Evolutionary conservation across 2,113 vertebrate genomes (phyloP).

Genomic region (Elaphurus davidianus): DNA sequence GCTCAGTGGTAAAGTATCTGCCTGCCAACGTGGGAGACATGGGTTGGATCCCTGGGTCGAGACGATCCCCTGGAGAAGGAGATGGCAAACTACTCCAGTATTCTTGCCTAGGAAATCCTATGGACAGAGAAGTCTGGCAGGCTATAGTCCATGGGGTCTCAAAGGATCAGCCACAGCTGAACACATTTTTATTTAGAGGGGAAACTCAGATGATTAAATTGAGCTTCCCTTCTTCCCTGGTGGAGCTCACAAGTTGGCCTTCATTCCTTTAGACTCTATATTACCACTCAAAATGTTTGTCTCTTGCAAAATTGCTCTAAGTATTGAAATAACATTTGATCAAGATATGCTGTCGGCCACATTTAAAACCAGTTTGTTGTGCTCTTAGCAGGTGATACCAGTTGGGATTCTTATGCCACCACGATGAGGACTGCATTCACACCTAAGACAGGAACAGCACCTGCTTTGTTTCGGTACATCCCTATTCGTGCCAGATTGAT

Average conservation of each 20-base stretch:
- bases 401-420: constrained; percentile 86
- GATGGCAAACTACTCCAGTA: neutral
- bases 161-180: neutral
- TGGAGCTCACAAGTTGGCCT: neutral
- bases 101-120: neutral
- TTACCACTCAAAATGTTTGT: neutral
- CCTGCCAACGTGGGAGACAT: neutral
- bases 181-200: neutral
- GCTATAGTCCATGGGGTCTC: neutral
- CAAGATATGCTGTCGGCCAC: neutral
- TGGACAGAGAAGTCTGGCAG: neutral
- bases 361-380: neutral
- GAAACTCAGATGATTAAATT: neutral
- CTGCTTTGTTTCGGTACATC: constrained; percentile 76
- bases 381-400: constrained; percentile 61
- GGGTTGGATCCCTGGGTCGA: neutral
- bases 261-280: neutral
- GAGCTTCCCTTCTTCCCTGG: neutral
- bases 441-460: constrained; percentile 59
- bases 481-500: neutral
- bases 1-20: neutral
- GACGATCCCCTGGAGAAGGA: neutral
- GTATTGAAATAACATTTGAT: neutral
- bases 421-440: constrained; percentile 81
- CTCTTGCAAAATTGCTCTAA: neutral